Base-by-base conservation (phyloP, 2,888 invertebrate species). In the Thereva nobilitata region DNA sequence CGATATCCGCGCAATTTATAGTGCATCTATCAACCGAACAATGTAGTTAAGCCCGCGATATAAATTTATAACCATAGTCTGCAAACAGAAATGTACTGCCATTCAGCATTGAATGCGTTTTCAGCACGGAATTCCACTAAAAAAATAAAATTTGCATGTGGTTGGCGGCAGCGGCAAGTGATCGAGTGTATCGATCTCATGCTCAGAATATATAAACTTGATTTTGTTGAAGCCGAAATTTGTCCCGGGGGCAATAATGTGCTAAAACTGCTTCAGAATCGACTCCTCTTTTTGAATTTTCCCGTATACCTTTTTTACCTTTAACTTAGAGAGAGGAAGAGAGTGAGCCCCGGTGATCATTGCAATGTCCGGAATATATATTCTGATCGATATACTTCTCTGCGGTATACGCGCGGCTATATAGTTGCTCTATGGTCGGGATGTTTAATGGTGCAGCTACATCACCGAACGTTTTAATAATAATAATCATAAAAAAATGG, bases 201-300 rank as follows among this genome's bases (percentile, higher is more conserved):
- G 7, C 61, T 8, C 61, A 50, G 64, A 53, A 64, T 47, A 64
- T 55, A 47, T 55, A 64, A 64, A 64, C 64, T 64, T 64, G 64
- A 64, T 64, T 64, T 64, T 64, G 54, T 55, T 55, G 47, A 55
- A 64, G 64, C 64, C 64, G 54, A 64, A 64, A 64, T 64, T 64
- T 64, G 54, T 64, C 64, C 53, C 44, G 9, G 44, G 54, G 57
- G 64, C 64, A 54, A 47, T 47, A 61, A 61, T 61, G 61, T 61
- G 61, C 61, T 61, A 61, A 61, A 61, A 50, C 61, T 49, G 61
- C 61, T 61, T 61, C 61, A 61, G 61, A 49, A 61, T 41, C 50
- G 61, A 61, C 61, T 61, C 61, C 47, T 61, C 61, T 61, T 55
- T 47, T 23, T 23, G 23, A 23, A 23, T 23, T 23, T 23, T 23